Percentiles rank a stretch among this genome's conserved stretches.
phyloP scores from a whole-genome alignment of 2,113 vertebrate species.

The Bagarius yarrelli region DNA sequence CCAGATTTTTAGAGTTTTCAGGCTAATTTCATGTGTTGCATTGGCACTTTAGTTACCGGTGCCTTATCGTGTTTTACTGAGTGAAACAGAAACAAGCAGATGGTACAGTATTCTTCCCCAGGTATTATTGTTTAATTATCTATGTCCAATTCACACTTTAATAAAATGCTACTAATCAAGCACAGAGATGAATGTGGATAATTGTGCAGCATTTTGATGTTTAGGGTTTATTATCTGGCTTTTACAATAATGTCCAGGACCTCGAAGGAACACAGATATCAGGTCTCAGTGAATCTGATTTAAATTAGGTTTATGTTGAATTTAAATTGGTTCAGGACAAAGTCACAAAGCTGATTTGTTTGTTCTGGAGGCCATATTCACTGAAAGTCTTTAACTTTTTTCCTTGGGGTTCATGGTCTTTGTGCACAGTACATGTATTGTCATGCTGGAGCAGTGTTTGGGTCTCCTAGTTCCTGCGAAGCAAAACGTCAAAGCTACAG shows the following conservation, averaged over 20 bases:
- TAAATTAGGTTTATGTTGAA: background rate
- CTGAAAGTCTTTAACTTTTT: too few relatives aligned
- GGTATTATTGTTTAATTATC: slow-evolving; percentile 73
- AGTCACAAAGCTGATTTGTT: background rate
- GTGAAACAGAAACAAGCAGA: slow-evolving; percentile 68
- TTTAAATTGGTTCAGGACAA: background rate
- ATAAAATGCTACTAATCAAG: slow-evolving; percentile 50
- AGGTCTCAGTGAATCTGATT: background rate
- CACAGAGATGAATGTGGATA: background rate
- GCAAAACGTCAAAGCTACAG: too few relatives aligned
- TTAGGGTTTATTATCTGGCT: background rate
- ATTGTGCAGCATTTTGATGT: slow-evolving; percentile 25
- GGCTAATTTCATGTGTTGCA: background rate
- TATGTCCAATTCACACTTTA: slow-evolving; percentile 72
- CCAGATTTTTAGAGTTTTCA: background rate
- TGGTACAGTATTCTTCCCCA: slow-evolving; percentile 62
- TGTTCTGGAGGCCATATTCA: background rate
- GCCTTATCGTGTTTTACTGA: slow-evolving; percentile 58
- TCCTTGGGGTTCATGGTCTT: too few relatives aligned
- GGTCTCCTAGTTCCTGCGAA: too few relatives aligned
- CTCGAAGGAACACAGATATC: background rate
- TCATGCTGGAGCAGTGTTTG: too few relatives aligned
- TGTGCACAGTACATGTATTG: too few relatives aligned
- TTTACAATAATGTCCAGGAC: slow-evolving; percentile 1
- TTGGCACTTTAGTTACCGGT: slow-evolving; percentile 47